Evolutionary conservation across 2,888 invertebrate genomes (phyloP), one percentile per base, ranked within the genome.

Genomic region (Augochlorella aurata): DNA sequence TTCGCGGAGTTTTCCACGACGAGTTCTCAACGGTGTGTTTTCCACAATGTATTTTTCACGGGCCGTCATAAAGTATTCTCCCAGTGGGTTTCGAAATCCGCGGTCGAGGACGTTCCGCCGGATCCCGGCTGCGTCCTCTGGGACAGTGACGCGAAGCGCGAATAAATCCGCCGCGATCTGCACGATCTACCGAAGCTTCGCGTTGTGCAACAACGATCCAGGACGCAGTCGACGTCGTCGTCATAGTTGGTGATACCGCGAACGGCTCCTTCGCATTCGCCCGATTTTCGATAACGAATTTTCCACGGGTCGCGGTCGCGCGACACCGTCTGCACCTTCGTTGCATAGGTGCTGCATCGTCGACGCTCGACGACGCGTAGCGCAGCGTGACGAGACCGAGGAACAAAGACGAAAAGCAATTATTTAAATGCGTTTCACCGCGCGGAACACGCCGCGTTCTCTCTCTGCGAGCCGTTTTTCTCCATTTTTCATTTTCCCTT

Each of bases 351-450:
- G 73, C 38, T 65, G 18, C 1, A n/a, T 1, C 63, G 63, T 8
- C 38, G 63, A 63, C 63, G 63, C 8, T 8, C 47, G 47, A 1
- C 47, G 47, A 47, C 63, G 63, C 50, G 18, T 1, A 4, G 18
- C 10, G 21, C 18, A 14, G 44, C 66, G 72, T 38, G 77, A 67
- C n/a, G 88, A 86, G 77, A 70, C 12, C n/a, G 74, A 75, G 75
- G 66, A 66, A 77, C 70, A 87, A 84, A 82, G 85, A 86, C 83
- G 86, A 82, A 84, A 87, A 89, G 89, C 85, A 89, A 89, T 89
- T 89, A 89, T 89, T 88, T 85, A 87, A 89, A 87, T 89, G 88
- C 85, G 82, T 75, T 81, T 79, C 73, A 68, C 75, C 52, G 69
- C 80, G 58, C 77, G 67, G 29, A 66, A 65, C 81, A 76, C 71